A percentile compares a stretch with the other conserved stretches of the same genome.
These are phyloP conservation scores for Monopis laevigella DNA, from an alignment of 2,888 invertebrate genomes.

Conservation along the genomic window DNA sequence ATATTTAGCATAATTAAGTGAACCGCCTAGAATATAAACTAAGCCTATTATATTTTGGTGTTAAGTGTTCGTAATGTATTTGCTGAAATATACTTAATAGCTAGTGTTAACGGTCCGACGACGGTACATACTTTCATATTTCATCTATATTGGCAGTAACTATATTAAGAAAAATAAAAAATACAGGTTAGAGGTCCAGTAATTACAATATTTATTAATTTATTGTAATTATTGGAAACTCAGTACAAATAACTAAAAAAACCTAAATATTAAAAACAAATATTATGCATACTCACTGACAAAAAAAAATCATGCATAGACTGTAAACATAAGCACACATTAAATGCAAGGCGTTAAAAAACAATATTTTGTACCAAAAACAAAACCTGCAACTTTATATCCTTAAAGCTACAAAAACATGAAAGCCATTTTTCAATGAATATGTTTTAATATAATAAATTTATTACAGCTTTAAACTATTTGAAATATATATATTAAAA, in stretches of 20 bases:
- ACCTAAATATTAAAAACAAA: slow-evolving; percentile 24
- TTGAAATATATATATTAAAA: no score
- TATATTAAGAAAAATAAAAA: not conserved
- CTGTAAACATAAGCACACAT: slow-evolving; percentile 61
- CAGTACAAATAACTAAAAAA: not conserved
- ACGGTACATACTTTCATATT: no score
- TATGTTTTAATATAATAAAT: no score
- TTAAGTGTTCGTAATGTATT: not conserved
- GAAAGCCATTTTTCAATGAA: slow-evolving; percentile 2
- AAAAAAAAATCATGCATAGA: slow-evolving; percentile 57
- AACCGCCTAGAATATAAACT: not conserved
- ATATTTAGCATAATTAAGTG: slow-evolving; percentile 38
- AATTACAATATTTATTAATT: slow-evolving; percentile 1
- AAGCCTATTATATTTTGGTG: not conserved
- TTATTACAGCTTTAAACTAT: no score
- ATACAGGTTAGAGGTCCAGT: not conserved
- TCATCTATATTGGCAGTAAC: not conserved
- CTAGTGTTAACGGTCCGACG: not conserved
- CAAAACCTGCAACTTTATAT: slow-evolving; percentile 20
- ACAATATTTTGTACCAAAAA: slow-evolving; percentile 55
- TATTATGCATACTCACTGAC: slow-evolving; percentile 63
- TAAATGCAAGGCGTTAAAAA: slow-evolving; percentile 63
- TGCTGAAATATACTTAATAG: not conserved
- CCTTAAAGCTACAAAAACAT: not conserved
- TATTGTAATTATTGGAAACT: not conserved